phyloP scores from a whole-genome alignment of 2,888 invertebrate genomes.

The Helicoverpa assulta region DNA sequence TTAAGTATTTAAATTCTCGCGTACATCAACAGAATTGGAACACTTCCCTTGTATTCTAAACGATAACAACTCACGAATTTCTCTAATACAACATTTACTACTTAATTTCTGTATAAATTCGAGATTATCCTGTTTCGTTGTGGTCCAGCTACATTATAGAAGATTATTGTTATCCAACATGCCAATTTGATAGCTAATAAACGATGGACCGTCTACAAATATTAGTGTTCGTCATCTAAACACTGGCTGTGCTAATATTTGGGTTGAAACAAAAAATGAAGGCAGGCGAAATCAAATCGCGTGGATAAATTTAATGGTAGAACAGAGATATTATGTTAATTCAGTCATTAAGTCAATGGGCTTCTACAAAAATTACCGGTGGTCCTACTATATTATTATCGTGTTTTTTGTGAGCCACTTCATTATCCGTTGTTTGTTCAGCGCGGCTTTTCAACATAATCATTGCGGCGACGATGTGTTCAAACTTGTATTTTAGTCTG shows the following conservation, averaged over 20 bases:
- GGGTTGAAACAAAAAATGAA: constrained; percentile 57
- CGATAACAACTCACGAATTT: constrained; percentile 49
- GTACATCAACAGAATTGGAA: constrained; percentile 64
- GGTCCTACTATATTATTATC: constrained; percentile 76
- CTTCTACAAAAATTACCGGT: constrained; percentile 78
- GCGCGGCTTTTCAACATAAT: constrained; percentile 68
- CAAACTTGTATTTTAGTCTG: constrained; percentile 59
- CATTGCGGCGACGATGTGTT: constrained; percentile 63
- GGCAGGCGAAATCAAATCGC: constrained; percentile 66
- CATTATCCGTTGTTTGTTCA: constrained; percentile 79
- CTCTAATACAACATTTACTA: constrained; percentile 44
- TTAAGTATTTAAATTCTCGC: constrained; percentile 67
- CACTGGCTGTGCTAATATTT: constrained; percentile 58
- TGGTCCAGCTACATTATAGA: constrained; percentile 3
- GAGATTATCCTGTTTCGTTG: constrained; percentile 4
- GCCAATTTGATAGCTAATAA: constrained; percentile 43
- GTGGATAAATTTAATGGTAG: constrained; percentile 68
- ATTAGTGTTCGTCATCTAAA: constrained; percentile 47
- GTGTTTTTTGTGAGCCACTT: constrained; percentile 72
- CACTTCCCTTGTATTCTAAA: constrained; percentile 63
- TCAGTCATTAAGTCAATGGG: constrained; percentile 76
- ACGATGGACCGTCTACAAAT: constrained; percentile 46
- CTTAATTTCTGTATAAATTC: constrained; percentile 13
- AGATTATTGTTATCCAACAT: constrained; percentile 44
- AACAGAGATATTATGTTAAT: constrained; percentile 80